Percentiles rank a stretch among this genome's conserved stretches.
phyloP scores from a whole-genome alignment of 2,888 invertebrate genomes.

The Tryphoninae sp. region DNA sequence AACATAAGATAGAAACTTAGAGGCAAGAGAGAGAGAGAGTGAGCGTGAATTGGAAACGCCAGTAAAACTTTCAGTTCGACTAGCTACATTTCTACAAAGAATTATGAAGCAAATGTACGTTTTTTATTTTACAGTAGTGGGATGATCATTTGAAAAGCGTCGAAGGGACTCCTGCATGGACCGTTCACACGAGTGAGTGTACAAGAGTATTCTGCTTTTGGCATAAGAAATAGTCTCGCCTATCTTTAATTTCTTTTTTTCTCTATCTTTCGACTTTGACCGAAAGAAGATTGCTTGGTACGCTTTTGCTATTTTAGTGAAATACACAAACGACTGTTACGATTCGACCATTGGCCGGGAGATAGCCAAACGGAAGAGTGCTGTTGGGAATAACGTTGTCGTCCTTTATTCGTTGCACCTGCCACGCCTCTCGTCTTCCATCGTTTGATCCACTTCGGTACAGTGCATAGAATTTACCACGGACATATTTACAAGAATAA shows the following conservation, averaged over 20 bases:
- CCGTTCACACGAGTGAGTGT: conserved; percentile 75
- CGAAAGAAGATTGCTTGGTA: not conserved
- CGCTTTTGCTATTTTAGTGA: not conserved
- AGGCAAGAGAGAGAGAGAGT: not conserved
- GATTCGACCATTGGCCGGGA: conserved; percentile 12
- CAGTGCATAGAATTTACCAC: not conserved
- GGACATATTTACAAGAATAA: conserved; percentile 16
- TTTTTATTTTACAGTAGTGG: conserved; percentile 66
- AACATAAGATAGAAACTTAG: not conserved
- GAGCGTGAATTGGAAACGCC: conserved; percentile 4
- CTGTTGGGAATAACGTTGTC: not conserved
- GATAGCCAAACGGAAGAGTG: not conserved
- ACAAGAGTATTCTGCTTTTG: not conserved
- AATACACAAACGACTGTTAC: not conserved
- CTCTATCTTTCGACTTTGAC: conserved; percentile 11
- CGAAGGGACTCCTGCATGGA: conserved; percentile 74
- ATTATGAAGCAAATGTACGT: conserved; percentile 6
- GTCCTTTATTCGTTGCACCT: conserved; percentile 54
- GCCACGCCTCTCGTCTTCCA: conserved; percentile 63
- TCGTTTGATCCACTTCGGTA: conserved; percentile 30
- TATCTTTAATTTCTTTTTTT: not conserved
- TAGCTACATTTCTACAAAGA: not conserved
- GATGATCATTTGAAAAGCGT: conserved; percentile 72
- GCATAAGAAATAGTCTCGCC: not conserved
- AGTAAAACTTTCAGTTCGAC: conserved; percentile 15